A percentile compares a stretch with the other conserved stretches of the same genome.
phyloP scores from a whole-genome alignment of 2,797 vertebrate genomes.

The Mormyrus hasselquistii region DNA sequence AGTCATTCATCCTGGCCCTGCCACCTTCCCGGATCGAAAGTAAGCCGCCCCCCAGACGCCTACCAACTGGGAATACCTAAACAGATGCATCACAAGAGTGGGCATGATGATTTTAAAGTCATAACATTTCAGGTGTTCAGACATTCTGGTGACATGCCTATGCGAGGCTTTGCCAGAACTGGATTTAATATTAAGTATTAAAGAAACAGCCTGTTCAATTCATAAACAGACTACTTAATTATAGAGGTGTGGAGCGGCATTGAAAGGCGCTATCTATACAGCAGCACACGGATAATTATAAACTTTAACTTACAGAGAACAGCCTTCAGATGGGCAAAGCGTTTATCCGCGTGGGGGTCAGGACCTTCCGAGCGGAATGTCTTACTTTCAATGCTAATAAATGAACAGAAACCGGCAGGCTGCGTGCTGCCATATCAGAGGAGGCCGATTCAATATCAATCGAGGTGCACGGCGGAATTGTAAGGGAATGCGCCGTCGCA shows the following conservation, averaged over 20 bases:
- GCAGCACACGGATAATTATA: neutral
- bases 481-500: neutral
- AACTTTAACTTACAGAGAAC: neutral
- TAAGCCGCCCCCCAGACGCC: neutral
- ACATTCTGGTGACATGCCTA: neutral
- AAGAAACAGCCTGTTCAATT: neutral
- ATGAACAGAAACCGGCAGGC: neutral
- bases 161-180: neutral
- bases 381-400: neutral
- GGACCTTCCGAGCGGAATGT: neutral
- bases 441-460: neutral
- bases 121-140: neutral
- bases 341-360: neutral
- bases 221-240: neutral
- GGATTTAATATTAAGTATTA: neutral
- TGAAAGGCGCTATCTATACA: neutral
- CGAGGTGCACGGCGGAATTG: neutral
- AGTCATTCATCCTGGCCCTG: neutral
- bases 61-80: neutral
- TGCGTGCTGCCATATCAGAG: neutral
- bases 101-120: neutral
- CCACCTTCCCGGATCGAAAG: neutral
- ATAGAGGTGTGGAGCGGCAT: neutral
- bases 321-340: neutral
- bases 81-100: neutral